These are phyloP conservation scores for Danaus plexippus DNA, from an alignment of 1,140 invertebrate genomes.

Conservation along the genomic window DNA sequence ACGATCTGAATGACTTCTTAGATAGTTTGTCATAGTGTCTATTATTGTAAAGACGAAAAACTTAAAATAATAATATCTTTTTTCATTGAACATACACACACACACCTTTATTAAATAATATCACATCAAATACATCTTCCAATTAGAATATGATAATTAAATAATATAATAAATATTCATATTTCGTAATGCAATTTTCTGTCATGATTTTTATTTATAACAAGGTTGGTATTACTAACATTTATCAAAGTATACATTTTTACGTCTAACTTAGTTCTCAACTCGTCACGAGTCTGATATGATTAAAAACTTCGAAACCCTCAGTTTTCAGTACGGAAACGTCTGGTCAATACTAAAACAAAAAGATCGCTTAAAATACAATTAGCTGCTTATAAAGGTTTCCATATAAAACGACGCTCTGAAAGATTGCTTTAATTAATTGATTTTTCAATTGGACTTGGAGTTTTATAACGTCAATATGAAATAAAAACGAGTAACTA, in stretches of 20 bases:
- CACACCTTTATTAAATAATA: too few species aligned
- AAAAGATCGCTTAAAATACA: slow-evolving; percentile 20
- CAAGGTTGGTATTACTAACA: not conserved
- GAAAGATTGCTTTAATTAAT: slow-evolving; percentile 17
- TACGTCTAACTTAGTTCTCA: slow-evolving; percentile 10
- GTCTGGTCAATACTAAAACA: slow-evolving; percentile 22
- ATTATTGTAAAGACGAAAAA: too few species aligned
- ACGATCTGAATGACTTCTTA: too few species aligned
- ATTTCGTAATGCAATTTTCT: too few species aligned
- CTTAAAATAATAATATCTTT: too few species aligned
- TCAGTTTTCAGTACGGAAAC: slow-evolving; percentile 13
- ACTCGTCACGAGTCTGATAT: slow-evolving; percentile 14
- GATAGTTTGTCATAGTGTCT: too few species aligned
- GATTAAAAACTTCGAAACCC: slow-evolving; percentile 17
- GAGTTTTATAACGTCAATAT: not conserved
- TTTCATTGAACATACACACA: too few species aligned
- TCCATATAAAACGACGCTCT: slow-evolving; percentile 13
- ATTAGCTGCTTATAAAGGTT: slow-evolving; percentile 18
- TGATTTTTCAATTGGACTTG: slow-evolving; percentile 11
- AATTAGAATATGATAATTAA: too few species aligned
- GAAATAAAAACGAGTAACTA: not conserved
- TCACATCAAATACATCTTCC: too few species aligned
- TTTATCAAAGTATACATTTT: slow-evolving; percentile 16
- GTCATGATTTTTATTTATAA: too few species aligned
- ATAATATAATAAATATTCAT: too few species aligned